Percentiles rank a stretch among this genome's conserved stretches.
phyloP scores from a whole-genome alignment of 2,888 invertebrate genomes.

The Orgyia antiqua region DNA sequence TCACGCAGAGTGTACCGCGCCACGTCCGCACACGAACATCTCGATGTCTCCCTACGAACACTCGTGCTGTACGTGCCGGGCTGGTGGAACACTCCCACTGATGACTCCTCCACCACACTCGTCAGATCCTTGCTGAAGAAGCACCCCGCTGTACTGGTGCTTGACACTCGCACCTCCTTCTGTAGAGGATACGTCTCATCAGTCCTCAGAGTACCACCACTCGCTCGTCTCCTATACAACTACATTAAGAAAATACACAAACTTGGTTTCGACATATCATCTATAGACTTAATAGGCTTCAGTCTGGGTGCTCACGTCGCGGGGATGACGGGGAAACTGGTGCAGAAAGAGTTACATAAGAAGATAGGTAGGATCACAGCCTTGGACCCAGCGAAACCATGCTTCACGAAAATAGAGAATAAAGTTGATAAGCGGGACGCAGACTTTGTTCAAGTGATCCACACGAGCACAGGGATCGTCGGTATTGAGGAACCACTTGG shows the following conservation, averaged over 20 bases:
- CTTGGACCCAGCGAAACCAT: constrained; percentile 62
- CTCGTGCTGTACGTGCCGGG: constrained; percentile 60
- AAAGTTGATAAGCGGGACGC: constrained; percentile 48
- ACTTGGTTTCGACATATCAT: constrained; percentile 51
- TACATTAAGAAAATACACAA: constrained; percentile 40
- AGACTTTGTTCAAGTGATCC: constrained; percentile 57
- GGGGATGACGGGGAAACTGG: constrained; percentile 59
- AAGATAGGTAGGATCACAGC: constrained; percentile 53
- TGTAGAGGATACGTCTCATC: constrained; percentile 55
- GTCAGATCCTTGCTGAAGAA: constrained; percentile 44
- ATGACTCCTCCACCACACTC: constrained; percentile 49
- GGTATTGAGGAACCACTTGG: constrained; percentile 55
- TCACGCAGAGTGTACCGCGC: constrained; percentile 32
- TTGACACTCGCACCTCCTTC: constrained; percentile 54
- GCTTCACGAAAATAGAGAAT: constrained; percentile 42
- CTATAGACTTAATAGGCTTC: constrained; percentile 79
- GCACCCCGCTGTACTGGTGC: constrained; percentile 40
- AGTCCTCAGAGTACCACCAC: constrained; percentile 46
- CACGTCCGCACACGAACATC: constrained; percentile 28
- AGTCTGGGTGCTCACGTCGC: constrained; percentile 81
- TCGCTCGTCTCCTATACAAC: constrained; percentile 41
- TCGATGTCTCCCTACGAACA: constrained; percentile 10
- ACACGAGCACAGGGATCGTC: constrained; percentile 57
- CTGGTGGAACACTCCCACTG: constrained; percentile 62
- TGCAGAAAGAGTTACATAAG: constrained; percentile 34